phyloP scores from a whole-genome alignment of 1,140 invertebrate species.

The Agrilus planipennis region DNA sequence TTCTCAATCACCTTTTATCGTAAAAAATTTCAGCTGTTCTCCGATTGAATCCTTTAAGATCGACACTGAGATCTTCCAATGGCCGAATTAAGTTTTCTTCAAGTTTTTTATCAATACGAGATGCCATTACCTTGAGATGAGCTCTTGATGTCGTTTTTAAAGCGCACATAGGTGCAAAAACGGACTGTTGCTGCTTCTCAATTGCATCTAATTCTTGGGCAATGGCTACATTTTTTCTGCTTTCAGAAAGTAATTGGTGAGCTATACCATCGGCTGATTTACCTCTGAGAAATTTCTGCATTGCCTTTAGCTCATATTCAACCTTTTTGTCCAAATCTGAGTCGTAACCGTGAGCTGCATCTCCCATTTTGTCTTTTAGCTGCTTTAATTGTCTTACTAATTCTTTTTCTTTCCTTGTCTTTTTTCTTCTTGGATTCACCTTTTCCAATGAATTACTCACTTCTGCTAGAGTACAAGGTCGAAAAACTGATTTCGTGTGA shows the following conservation, averaged over 20 bases:
- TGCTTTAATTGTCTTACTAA: constrained; percentile 23
- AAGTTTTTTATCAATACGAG: constrained; percentile 29
- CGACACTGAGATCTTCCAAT: constrained; percentile 42
- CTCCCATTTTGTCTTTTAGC: constrained; percentile 24
- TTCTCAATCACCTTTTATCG: constrained; percentile 47
- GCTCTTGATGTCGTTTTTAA: constrained; percentile 25
- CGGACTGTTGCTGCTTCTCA: constrained; percentile 20
- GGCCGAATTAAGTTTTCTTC: constrained; percentile 44
- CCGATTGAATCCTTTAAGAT: constrained; percentile 49
- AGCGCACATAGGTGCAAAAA: too few species aligned
- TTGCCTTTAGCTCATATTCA: constrained; percentile 34
- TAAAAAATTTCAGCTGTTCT: constrained; percentile 45
- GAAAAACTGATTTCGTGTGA: constrained; percentile 27
- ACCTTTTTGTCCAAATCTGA: constrained; percentile 19
- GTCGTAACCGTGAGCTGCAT: constrained; percentile 21
- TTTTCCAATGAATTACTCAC: constrained; percentile 24
- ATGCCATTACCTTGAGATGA: constrained; percentile 36
- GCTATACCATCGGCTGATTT: constrained; percentile 63
- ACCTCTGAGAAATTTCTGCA: constrained; percentile 43
- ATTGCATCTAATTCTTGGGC: constrained; percentile 34
- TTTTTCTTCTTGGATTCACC: constrained; percentile 19
- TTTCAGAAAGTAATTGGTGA: constrained; percentile 47
- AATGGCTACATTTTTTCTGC: constrained; percentile 42
- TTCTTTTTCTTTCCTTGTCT: constrained; percentile 20
- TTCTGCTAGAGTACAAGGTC: too few species aligned